phyloP scores from a whole-genome alignment of 2,888 invertebrate species.

The Stegana nigrithorax region DNA sequence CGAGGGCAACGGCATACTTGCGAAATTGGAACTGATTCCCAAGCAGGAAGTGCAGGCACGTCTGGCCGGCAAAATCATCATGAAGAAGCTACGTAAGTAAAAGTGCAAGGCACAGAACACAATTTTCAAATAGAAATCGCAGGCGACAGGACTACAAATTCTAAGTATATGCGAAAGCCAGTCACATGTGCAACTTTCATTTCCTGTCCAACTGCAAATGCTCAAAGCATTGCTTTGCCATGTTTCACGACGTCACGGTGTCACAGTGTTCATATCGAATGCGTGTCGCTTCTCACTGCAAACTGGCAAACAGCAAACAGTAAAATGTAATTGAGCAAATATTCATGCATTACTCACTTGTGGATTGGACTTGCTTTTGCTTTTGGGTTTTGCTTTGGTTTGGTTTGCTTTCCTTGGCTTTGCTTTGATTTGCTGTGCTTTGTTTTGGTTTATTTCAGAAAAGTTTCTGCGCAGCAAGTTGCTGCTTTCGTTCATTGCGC shows the following conservation, averaged over 20 bases:
- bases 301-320: too few relatives aligned
- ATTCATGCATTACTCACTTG: too few relatives aligned
- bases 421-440: too few relatives aligned
- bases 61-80: conserved; percentile 74
- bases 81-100: conserved; percentile 67
- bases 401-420: too few relatives aligned
- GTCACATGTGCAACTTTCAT: background rate
- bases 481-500: conserved; percentile 79
- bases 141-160: background rate
- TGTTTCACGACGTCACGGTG: too few relatives aligned
- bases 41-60: conserved; percentile 67
- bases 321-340: too few relatives aligned
- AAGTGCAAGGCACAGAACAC: background rate
- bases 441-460: too few relatives aligned
- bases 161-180: background rate
- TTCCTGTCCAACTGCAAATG: background rate
- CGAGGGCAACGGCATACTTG: conserved; percentile 79
- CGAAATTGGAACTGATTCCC: conserved; percentile 79
- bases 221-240: background rate
- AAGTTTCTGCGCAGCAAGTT: conserved; percentile 82
- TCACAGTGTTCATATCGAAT: too few relatives aligned
- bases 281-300: too few relatives aligned
- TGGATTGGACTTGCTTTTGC: too few relatives aligned
- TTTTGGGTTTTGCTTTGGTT: too few relatives aligned
- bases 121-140: background rate